These are phyloP conservation scores for Macroglossus sobrinus DNA, from an alignment of 2,113 vertebrate species.

Conservation along the genomic window DNA sequence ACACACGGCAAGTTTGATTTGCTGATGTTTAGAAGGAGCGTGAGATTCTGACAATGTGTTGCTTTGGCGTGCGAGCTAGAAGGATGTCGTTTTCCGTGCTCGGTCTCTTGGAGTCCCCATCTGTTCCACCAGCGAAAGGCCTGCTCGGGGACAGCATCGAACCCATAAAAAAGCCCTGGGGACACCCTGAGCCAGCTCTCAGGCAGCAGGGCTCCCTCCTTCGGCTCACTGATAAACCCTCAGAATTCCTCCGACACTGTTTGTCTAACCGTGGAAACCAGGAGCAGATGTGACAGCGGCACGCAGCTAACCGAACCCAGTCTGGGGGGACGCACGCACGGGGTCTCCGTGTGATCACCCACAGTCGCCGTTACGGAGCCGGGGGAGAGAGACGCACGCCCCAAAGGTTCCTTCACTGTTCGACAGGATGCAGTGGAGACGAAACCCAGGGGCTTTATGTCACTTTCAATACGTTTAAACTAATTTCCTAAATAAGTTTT, in stretches of 20 bases:
- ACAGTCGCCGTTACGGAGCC: fast-evolving
- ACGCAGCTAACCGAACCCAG: neutral
- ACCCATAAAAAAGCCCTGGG: neutral
- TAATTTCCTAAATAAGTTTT: neutral
- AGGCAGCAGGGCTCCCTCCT: neutral
- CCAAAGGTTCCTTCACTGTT: neutral
- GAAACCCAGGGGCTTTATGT: neutral
- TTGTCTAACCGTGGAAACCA: neutral
- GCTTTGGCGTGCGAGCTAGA: too few relatives aligned
- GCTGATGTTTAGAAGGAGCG: neutral
- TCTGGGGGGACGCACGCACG: neutral
- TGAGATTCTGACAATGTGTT: neutral
- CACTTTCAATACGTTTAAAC: neutral
- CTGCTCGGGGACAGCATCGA: neutral
- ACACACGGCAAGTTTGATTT: neutral
- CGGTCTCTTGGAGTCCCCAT: neutral
- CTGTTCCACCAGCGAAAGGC: neutral
- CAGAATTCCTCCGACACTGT: neutral
- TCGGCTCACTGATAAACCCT: neutral
- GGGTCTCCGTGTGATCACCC: neutral
- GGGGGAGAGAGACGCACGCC: neutral
- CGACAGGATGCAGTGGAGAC: neutral
- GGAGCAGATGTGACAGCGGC: neutral
- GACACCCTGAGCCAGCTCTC: neutral
- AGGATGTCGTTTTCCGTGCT: neutral